Conservation (phyloP, 2,888 invertebrate genomes). For the Orchesellides sinensis region DNA sequence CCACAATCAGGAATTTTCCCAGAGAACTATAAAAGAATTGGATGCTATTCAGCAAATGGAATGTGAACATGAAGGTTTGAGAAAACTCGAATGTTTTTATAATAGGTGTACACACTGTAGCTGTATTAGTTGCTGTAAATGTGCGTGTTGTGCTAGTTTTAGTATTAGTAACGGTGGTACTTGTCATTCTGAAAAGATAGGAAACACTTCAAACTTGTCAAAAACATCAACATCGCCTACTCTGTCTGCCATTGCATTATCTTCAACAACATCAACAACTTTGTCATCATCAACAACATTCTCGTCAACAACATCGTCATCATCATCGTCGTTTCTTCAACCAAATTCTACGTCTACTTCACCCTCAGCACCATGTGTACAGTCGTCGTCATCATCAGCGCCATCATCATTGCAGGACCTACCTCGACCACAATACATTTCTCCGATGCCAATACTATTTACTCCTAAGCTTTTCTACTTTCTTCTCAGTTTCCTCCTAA, state of each 20-base stretch:
- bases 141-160: constrained; percentile 7
- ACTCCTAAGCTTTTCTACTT: constrained; percentile 18
- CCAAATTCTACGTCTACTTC: background rate
- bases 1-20: background rate
- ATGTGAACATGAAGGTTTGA: constrained; percentile 28
- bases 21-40: constrained; percentile 29
- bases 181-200: constrained; percentile 21
- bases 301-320: background rate
- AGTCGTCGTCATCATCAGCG: background rate
- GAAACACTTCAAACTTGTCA: constrained; percentile 45
- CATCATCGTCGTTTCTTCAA: background rate
- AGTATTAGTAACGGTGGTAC: background rate
- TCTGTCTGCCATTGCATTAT: constrained; percentile 6
- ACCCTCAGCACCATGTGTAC: background rate
- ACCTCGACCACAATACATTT: constrained; percentile 22
- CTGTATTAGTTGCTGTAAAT: background rate
- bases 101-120: constrained; percentile 23
- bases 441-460: constrained; percentile 34
- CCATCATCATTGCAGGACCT: constrained; percentile 1
- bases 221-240: constrained; percentile 20
- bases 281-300: background rate
- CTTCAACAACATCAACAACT: constrained; percentile 2
- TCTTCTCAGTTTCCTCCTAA: constrained; percentile 15
- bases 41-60: constrained; percentile 21
- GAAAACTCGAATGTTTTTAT: constrained; percentile 4